A percentile compares a stretch with the other conserved stretches of the same genome.
These are phyloP conservation scores for Ctenodactylus gundi DNA, from an alignment of 2,113 vertebrate genomes.

Conservation along the genomic window DNA sequence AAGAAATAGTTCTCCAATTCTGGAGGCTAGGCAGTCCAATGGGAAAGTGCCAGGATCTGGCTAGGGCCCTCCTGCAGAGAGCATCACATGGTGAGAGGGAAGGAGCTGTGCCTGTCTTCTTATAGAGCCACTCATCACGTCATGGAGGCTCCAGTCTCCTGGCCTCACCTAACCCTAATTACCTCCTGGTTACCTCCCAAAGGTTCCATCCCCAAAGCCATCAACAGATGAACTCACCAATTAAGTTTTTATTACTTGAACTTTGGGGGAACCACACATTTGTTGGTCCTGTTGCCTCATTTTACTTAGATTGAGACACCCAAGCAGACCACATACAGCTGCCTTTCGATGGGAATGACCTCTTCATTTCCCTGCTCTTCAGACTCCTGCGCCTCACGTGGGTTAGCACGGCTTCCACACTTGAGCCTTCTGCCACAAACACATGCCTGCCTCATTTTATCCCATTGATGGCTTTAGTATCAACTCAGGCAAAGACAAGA, in stretches of 20 bases:
- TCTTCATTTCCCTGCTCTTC: neutral
- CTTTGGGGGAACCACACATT: neutral
- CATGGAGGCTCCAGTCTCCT: neutral
- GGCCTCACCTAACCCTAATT: neutral
- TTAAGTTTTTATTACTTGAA: neutral
- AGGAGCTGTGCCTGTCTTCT: neutral
- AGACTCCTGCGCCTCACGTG: neutral
- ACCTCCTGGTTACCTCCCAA: neutral
- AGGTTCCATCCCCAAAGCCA: neutral
- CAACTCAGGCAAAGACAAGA: neutral
- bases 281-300: neutral
- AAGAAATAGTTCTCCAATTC: neutral
- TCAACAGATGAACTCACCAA: neutral
- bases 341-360: neutral
- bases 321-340: neutral
- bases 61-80: neutral
- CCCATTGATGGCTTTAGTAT: neutral
- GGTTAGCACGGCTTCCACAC: rapidly evolving
- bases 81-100: neutral
- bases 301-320: neutral
- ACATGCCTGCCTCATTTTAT: neutral
- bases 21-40: neutral
- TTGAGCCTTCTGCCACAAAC: neutral
- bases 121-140: neutral
- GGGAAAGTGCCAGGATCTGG: too few relatives aligned